Conservation (phyloP, 2,888 invertebrate genomes). For the Chrysolina oricalcia region DNA sequence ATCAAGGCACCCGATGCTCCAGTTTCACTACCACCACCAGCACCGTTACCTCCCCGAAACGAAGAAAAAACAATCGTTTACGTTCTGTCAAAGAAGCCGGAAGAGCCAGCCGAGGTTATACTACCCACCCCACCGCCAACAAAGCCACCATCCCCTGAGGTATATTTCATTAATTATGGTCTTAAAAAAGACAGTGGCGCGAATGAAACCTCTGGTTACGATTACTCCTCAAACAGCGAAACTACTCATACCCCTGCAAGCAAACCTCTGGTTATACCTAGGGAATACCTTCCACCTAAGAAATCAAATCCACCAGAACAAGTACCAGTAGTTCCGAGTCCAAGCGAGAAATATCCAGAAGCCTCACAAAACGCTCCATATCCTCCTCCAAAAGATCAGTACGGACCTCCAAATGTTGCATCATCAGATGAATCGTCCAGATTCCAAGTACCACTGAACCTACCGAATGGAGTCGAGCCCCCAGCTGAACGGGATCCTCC, state of each 20-base stretch:
- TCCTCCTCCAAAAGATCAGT: neutral
- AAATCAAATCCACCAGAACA: neutral
- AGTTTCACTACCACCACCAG: slow-evolving; percentile 8
- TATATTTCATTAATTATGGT: slow-evolving; percentile 91
- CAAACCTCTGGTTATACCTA: neutral
- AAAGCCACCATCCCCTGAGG: slow-evolving; percentile 90
- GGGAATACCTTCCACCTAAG: slow-evolving; percentile 3
- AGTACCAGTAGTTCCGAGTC: neutral
- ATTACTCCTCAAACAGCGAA: neutral
- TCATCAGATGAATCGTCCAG: neutral
- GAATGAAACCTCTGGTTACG: neutral
- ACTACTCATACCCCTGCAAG: neutral
- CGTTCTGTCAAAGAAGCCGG: slow-evolving; percentile 90
- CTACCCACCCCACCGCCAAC: slow-evolving; percentile 86
- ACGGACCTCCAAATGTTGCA: neutral
- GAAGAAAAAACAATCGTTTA: slow-evolving; percentile 92
- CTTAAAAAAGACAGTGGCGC: slow-evolving; percentile 75
- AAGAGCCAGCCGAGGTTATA: slow-evolving; percentile 85
- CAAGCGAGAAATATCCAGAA: neutral
- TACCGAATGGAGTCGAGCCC: neutral
- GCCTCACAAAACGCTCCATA: neutral
- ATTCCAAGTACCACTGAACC: neutral
- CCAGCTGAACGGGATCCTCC: neutral
- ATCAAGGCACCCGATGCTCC: slow-evolving; percentile 49
- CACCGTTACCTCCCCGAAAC: slow-evolving; percentile 76